Evolutionary conservation across 2,888 invertebrate species (phyloP).

Genomic region (Drosophila mettleri): DNA sequence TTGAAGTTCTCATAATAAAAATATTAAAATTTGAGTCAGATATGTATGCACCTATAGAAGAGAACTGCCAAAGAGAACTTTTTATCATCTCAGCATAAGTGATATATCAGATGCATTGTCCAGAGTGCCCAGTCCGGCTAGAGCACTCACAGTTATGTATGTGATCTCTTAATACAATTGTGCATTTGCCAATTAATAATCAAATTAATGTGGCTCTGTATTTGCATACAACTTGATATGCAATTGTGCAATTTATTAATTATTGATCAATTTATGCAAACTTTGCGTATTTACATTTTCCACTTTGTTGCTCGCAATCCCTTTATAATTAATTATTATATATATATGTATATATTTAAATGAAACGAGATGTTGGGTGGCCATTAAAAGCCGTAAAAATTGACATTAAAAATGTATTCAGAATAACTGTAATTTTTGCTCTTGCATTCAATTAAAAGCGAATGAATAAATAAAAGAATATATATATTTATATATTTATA

Average conservation of each 20-base stretch:
- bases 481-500: too few relatives aligned
- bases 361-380: constrained; percentile 7
- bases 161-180: background rate
- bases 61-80: too few relatives aligned
- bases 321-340: constrained; percentile 30
- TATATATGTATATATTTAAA: background rate
- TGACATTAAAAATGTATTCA: constrained; percentile 15
- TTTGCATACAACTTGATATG: background rate
- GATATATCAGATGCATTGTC: too few relatives aligned
- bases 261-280: constrained; percentile 34
- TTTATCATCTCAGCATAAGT: too few relatives aligned
- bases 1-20: too few relatives aligned
- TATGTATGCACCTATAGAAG: too few relatives aligned
- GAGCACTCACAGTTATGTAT: background rate
- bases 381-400: constrained; percentile 1
- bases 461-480: constrained; percentile 27
- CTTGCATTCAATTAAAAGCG: constrained; percentile 20
- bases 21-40: too few relatives aligned
- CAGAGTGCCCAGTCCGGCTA: background rate
- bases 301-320: background rate
- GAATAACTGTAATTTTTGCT: constrained; percentile 21
- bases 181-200: background rate
- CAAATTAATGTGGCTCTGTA: constrained; percentile 2
- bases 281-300: constrained; percentile 6
- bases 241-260: constrained; percentile 32